Evolutionary conservation across 2,888 invertebrate genomes (phyloP), one percentile per base, ranked within the genome.

Genomic region (Bombylius discolor): DNA sequence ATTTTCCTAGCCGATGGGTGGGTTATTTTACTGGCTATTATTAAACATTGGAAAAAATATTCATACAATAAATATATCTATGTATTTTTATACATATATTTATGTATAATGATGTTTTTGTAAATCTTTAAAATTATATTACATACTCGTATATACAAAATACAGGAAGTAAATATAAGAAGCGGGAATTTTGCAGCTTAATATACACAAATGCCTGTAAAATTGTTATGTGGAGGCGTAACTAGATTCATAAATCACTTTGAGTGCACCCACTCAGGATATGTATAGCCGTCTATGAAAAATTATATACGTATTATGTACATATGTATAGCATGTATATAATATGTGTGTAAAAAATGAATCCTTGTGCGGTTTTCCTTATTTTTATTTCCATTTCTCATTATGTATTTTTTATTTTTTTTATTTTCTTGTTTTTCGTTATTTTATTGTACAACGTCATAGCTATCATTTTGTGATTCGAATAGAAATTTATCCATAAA

Each of bases 181-280:
- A 52, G 36, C 34, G 47, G 51, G 31, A 46, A 47, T 23, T 23
- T 45, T 42, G 47, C 44, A 58, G 53, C 56, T 58, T 54, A 56
- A 58, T 58, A 58, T 9, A 42, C 56, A 56, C 56, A 57, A 59
- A 59, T 59, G 59, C 54, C 56, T 59, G 55, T 59, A 59, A 57
- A 56, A 59, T 59, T 59, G 56, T 55, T 54, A 45, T 49, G 23
- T 52, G 52, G 23, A 48, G 56, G 56, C 56, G 56, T 53, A 36
- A 39, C 53, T 13, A 42, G 42, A 11, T 44, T 53, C 56, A 56
- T 56, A 56, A 56, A 56, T 56, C 56, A 56, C 53, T 47, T 56
- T 51, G 56, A 56, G 54, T 54, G 54, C 49, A 54, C 54, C 50
- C 54, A 54, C 54, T 54, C 50, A 48, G 53, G 53, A 48, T 53